phyloP scores from a whole-genome alignment of 2,888 invertebrate genomes.

The Aphidius colemani region DNA sequence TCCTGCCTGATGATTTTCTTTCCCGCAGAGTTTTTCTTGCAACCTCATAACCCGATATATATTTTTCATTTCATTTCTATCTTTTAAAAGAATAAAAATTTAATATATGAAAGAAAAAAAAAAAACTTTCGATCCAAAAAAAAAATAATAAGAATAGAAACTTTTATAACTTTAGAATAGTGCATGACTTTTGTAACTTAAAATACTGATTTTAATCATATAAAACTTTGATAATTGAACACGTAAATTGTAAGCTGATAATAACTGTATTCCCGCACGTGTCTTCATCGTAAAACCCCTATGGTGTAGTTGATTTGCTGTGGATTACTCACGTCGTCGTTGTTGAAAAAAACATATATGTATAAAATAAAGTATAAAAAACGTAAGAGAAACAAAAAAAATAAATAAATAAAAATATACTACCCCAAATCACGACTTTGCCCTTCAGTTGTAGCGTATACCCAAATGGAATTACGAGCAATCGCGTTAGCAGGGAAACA shows the following conservation, averaged over 20 bases:
- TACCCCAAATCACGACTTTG: slow-evolving; percentile 15
- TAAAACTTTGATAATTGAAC: no score
- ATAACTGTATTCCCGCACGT: not conserved
- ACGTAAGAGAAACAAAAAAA: no score
- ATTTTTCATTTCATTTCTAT: slow-evolving; percentile 4
- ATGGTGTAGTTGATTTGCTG: slow-evolving; percentile 12
- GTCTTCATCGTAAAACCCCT: not conserved
- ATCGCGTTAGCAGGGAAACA: slow-evolving; percentile 12
- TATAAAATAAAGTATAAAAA: not conserved
- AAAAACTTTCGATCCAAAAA: no score
- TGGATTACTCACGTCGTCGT: slow-evolving; percentile 9
- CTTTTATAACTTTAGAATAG: no score
- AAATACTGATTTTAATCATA: no score
- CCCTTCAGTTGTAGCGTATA: slow-evolving; percentile 1
- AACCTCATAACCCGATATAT: slow-evolving; percentile 8
- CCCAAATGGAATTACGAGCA: slow-evolving; percentile 23
- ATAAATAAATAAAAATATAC: no score
- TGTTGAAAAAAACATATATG: slow-evolving; percentile 12
- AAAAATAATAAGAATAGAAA: no score
- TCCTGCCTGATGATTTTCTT: slow-evolving; percentile 11
- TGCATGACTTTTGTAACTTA: no score
- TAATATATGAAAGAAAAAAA: no score
- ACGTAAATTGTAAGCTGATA: no score
- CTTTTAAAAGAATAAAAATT: not conserved
- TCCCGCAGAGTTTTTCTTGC: slow-evolving; percentile 6